Evolutionary conservation across 2,113 vertebrate species (phyloP), one percentile per base, ranked within the genome.

Genomic region (Pseudorasbora parva): DNA sequence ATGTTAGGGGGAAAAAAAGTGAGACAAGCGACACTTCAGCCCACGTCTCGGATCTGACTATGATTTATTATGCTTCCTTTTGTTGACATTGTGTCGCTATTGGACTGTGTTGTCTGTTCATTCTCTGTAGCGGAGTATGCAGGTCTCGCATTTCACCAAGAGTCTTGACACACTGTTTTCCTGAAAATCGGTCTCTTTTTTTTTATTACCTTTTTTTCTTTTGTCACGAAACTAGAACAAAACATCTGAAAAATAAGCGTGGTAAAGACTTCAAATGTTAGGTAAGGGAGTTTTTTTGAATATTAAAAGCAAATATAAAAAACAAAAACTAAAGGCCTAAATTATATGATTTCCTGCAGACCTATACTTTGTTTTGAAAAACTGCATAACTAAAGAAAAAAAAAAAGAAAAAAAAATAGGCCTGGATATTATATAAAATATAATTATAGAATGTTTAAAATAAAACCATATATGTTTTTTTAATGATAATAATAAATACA

Each of bases 11-110:
- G 33, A 12, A 60, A 77, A 37, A 78, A 57, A 37, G 54, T 19
- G 54, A 57, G 57, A 73, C 25, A 27, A 60, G 12, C 25, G 19
- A 78, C 76, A 60, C 56, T 60, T 78, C 56, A 45, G 33, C n/a
- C 1, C 76, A 78, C 8, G 12, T 45, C 56, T 78, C 0, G n/a
- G n/a, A 5, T 47, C 68, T 8, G 76, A 25, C 23, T 19, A 43
- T 77, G 75, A 59, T 62, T 60, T 78, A 78, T 78, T 45, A 78
- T 45, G n/a, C 37, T 69, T 21, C 33, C 66, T 59, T 77, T 9
- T 2, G 9, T 8, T 30, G 45, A 74, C 51, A 30, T 74, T 19
- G 45, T 74, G 45, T 76, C 27, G 7, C 27, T 12, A 27, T 37
- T 56, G 23, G 45, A 74, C 43, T 51, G 45, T 49, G 8, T 49